Percentiles rank a stretch among this genome's conserved stretches.
Evolutionary conservation across 2,888 invertebrate genomes (phyloP).

Genomic region (Poecilobothrus nobilitatus): DNA sequence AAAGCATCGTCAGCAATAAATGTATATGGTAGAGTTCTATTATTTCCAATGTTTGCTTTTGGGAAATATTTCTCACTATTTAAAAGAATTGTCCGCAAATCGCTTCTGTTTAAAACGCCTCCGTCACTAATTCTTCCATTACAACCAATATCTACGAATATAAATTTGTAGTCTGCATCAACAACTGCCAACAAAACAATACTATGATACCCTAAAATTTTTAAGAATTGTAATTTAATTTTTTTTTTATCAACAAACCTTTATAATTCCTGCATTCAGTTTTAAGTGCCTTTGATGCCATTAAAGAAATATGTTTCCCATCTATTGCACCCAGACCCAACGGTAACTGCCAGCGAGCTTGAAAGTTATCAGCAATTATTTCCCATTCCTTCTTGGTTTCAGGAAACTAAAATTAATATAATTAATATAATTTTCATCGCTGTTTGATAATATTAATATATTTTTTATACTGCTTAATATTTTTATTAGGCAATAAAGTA

Average conservation of each 20-base stretch:
- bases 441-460: neutral
- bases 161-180: constrained; percentile 20
- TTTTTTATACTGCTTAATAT: too few relatives aligned
- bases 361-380: too few relatives aligned
- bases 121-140: constrained; percentile 19
- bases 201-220: too few relatives aligned
- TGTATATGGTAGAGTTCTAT: too few relatives aligned
- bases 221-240: too few relatives aligned
- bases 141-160: constrained; percentile 22
- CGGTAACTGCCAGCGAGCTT: constrained; percentile 20
- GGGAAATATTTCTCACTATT: too few relatives aligned
- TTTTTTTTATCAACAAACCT: constrained; percentile 12
- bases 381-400: too few relatives aligned
- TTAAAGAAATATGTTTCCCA: constrained; percentile 20
- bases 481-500: neutral
- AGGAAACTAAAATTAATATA: neutral
- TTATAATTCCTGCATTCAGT: constrained; percentile 20
- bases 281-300: constrained; percentile 14
- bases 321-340: constrained; percentile 21
- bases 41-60: too few relatives aligned
- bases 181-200: constrained; percentile 16
- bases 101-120: constrained; percentile 18
- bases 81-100: constrained; percentile 14
- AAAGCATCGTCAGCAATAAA: too few relatives aligned
- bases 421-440: neutral